These are phyloP conservation scores for Serranus cabrilla DNA, from an alignment of 2,797 vertebrate genomes.

Conservation along the genomic window DNA sequence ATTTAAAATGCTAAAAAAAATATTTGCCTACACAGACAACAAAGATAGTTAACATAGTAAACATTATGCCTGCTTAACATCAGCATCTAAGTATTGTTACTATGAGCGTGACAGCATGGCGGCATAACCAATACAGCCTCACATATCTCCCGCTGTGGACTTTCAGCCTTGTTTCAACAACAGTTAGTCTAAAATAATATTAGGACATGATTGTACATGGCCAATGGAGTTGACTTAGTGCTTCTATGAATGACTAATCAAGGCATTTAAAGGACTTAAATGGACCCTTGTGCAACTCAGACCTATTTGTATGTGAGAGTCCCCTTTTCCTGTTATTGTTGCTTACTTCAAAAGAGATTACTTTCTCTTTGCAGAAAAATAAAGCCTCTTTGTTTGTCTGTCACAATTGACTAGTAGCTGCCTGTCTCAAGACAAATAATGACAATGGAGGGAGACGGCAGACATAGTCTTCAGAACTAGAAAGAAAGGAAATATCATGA, in stretches of 20 bases:
- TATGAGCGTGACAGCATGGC: not conserved
- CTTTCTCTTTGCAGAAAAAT: constrained; percentile 42
- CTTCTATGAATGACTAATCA: constrained; percentile 36
- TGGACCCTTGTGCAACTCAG: constrained; percentile 10
- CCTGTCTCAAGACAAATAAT: constrained; percentile 52
- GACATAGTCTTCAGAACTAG: constrained; percentile 34
- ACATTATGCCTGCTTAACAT: not conserved
- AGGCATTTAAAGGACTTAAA: constrained; percentile 26
- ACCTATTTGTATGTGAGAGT: constrained; percentile 27
- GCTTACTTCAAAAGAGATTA: constrained; percentile 33
- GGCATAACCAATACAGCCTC: not conserved
- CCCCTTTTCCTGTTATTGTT: constrained; percentile 36
- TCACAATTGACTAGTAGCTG: constrained; percentile 61
- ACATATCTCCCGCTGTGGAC: not conserved
- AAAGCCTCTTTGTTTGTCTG: constrained; percentile 63
- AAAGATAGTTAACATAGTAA: not conserved
- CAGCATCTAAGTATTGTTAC: not conserved
- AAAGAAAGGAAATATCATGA: constrained; percentile 21
- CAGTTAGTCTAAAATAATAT: constrained; percentile 15
- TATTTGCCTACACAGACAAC: not conserved
- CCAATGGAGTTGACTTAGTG: not conserved
- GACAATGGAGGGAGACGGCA: constrained; percentile 33
- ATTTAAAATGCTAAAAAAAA: not conserved
- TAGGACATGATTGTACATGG: not conserved
- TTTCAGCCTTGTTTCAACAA: constrained; percentile 12